phyloP scores from a whole-genome alignment of 2,113 vertebrate species.

The Gorsachius goisagi region DNA sequence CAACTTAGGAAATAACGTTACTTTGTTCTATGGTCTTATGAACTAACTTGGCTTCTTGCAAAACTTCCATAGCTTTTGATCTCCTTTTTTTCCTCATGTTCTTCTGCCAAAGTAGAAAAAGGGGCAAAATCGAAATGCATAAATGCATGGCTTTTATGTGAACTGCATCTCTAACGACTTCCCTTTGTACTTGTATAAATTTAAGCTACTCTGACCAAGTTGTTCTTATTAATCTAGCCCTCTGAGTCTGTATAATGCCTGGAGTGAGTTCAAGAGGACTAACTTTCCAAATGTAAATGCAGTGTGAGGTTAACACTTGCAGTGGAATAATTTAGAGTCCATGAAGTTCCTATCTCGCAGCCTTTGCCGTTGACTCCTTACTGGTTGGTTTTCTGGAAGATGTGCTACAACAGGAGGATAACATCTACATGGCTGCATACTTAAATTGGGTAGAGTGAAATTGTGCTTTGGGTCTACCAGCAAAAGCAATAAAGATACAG shows the following conservation, averaged over 20 bases:
- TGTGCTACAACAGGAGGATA: not conserved
- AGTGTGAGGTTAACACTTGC: not conserved
- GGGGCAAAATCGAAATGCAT: conserved; percentile 36
- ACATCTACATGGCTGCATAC: not conserved
- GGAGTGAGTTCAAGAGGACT: conserved; percentile 54
- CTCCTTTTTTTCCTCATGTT: conserved; percentile 42
- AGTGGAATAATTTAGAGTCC: not conserved
- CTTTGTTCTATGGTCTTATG: conserved; percentile 57
- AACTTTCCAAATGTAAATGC: conserved; percentile 46
- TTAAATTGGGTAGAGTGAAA: not conserved
- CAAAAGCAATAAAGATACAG: not conserved
- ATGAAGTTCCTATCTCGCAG: fast-evolving
- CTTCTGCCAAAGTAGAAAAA: conserved; percentile 45
- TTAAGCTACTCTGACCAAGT: conserved; percentile 47
- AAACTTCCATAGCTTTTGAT: conserved; percentile 67
- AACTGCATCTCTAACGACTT: conserved; percentile 39
- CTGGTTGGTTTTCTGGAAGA: not conserved
- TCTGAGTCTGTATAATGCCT: conserved; percentile 21
- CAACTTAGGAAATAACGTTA: conserved; percentile 52
- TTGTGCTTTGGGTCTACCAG: not conserved
- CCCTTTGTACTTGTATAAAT: conserved; percentile 46
- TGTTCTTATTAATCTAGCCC: conserved; percentile 51
- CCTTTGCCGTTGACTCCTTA: not conserved
- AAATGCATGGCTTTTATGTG: conserved; percentile 48
- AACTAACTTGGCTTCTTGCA: conserved; percentile 60